Base-by-base conservation (phyloP, 2,797 vertebrate species). In the Momotus momota region DNA sequence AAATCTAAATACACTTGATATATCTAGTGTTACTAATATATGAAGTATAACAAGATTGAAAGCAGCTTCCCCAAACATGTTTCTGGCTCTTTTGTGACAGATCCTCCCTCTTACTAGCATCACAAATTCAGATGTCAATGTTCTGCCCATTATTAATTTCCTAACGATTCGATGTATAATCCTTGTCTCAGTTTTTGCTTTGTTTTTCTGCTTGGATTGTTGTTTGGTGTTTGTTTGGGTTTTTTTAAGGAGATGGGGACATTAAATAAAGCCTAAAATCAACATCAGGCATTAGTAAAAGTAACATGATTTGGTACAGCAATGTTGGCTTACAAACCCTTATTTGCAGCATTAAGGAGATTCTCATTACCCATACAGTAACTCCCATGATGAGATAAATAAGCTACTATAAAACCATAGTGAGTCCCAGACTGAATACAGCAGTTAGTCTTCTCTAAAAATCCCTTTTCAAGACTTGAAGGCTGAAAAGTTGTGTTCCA, bases 331-430 rank as follows among this genome's bases (percentile, higher is more conserved):
- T 51, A 88, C 89, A 81, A 62, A 81, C 67, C 77, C 33, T 66
- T 33, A 88, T 64, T 94, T 91, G 79, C 73, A 94, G 45, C 43
- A 90, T 62, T 93, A 45, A 72, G 66, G 62, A 93, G 43, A 74
- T 45, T 75, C 45, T 93, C 4, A 0, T 89, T 94, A 66, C n/a
- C 51, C 43, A 64, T 45, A 86, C 55, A 86, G 66, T 73, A 90
- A 94, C 62, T 88, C 81, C 70, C 70, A 90, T 61, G 87, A 89
- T 27, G 45, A 87, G 86, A 91, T 73, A 94, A 95, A 92, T 58
- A 62, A 88, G 73, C 82, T 86, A 79, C 91, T 94, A 86, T 81
- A 95, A 96, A 94, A 51, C 72, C 82, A 71, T 22, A 79, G 79
- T 26, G 54, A 82, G 80, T 55, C 74, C 83, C 88, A 85, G 54